phyloP scores from a whole-genome alignment of 2,113 vertebrate genomes.

The Megaceryle torquata region DNA sequence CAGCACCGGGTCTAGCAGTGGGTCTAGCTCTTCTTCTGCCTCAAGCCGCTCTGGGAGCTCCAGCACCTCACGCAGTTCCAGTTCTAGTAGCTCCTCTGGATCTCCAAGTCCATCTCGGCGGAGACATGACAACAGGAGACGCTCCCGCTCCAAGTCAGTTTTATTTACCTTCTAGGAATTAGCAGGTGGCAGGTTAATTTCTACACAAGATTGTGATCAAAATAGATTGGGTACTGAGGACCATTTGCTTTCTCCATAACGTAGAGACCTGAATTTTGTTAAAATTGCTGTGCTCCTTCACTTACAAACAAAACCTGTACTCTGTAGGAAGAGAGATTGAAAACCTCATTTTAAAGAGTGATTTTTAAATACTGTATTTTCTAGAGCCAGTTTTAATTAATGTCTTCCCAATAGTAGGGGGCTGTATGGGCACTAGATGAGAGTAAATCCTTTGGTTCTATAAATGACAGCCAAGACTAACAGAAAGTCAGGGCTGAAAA shows the following conservation, averaged over 20 bases:
- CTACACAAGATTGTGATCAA: neutral
- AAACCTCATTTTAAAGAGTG: neutral
- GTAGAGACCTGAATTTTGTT: neutral
- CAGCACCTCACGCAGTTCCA: constrained; percentile 91
- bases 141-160: constrained; percentile 90
- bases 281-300: neutral
- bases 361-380: neutral
- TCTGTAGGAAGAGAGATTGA: neutral
- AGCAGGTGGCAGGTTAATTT: neutral
- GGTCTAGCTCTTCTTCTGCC: constrained; percentile 94
- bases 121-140: constrained; percentile 91
- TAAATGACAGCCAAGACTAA: neutral
- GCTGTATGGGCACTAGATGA: neutral
- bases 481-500: neutral
- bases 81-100: constrained; percentile 93
- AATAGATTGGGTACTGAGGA: neutral
- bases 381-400: neutral
- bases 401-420: neutral
- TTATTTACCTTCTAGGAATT: neutral
- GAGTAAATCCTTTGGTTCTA: neutral
- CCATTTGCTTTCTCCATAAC: neutral
- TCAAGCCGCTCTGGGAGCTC: constrained; percentile 94
- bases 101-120: constrained; percentile 90
- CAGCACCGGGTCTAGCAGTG: constrained; percentile 94
- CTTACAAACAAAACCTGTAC: fast-evolving